Base-by-base conservation (phyloP, 2,113 vertebrate species). In the Cebidichthys violaceus region DNA sequence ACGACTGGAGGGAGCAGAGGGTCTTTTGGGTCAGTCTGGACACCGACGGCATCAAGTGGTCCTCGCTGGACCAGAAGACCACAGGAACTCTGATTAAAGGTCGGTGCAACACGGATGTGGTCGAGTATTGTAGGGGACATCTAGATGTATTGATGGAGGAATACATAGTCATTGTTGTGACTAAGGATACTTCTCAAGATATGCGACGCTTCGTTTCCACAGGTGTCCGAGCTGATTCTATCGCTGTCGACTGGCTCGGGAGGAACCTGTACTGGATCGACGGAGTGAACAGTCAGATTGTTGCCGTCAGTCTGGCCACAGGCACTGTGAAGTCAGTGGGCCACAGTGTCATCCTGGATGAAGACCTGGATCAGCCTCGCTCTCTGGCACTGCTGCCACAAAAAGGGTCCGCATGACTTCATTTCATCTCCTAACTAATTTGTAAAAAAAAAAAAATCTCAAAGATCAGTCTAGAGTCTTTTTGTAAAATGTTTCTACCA, bases 191-290 rank as follows among this genome's bases (percentile, higher is more conserved):
- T 47, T 13, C 13, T 47, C 9, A 37, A 6, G n/a, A 24, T 11
- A 18, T 4, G 4, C 15, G 4, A 47, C 4, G 3, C 4, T 55
- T 31, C 75, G 20, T 70, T 0, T 79, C 75, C 84, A 55, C 84
- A 99, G 98, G 95, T 4, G 93, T 98, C 24, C 93, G 91, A 35
- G 94, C 96, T 0, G 96, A 97, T 77, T 97, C 95, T 66, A 86
- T 99, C 77, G 96, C 94, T 1, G 96, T 98, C 54, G 98, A 98
- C 90, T 99, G 97, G 97, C 91, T 98, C 0, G 97, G 96, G 8
- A 96, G 96, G 70, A 97, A 97, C 87, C 89, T 99, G 74, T 98
- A 98, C 89, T 99, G 97, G 98, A 96, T 94, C 0, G 96, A 98
- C 70, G 93, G 96, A 0, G 90, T 80, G 45, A 94, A 94, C 59